Evolutionary conservation across 2,113 vertebrate genomes (phyloP).

Genomic region (Proterorhinus semilunaris): DNA sequence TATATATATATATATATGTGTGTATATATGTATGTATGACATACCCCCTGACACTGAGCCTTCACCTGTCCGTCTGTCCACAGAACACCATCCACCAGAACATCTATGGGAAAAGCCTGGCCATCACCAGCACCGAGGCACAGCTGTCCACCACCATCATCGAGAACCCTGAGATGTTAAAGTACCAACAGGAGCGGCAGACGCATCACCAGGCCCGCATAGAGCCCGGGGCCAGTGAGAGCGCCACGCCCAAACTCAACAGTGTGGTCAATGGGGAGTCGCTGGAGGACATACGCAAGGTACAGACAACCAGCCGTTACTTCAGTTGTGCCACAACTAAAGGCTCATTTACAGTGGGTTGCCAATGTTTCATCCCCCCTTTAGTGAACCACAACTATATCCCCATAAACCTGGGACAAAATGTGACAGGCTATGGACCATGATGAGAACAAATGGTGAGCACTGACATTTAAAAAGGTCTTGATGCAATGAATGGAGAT

Average conservation of each 20-base stretch:
- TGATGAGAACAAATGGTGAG: too few species aligned
- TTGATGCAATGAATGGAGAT: too few species aligned
- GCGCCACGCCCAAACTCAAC: constrained; percentile 83
- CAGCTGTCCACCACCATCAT: constrained; percentile 96
- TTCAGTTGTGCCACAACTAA: too few species aligned
- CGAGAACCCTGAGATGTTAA: constrained; percentile 97
- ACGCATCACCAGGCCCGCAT: constrained; percentile 72
- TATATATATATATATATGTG: too few species aligned
- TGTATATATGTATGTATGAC: too few species aligned
- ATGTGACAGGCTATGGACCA: too few species aligned
- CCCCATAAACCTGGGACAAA: too few species aligned
- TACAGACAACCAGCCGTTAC: constrained; percentile 30
- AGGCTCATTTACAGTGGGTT: too few species aligned
- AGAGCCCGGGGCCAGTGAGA: constrained; percentile 46
- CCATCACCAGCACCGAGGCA: constrained; percentile 88
- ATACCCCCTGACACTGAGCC: too few species aligned
- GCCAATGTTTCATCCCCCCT: too few species aligned
- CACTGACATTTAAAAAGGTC: too few species aligned
- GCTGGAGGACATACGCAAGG: constrained; percentile 96
- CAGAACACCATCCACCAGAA: constrained; percentile 97
- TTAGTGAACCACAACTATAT: too few species aligned
- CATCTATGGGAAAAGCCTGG: constrained; percentile 96
- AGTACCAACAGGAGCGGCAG: constrained; percentile 87
- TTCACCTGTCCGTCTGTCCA: background rate
- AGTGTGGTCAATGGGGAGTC: constrained; percentile 96